Evolutionary conservation across 2,113 vertebrate genomes (phyloP).

Genomic region (Leucoraja erinaceus): DNA sequence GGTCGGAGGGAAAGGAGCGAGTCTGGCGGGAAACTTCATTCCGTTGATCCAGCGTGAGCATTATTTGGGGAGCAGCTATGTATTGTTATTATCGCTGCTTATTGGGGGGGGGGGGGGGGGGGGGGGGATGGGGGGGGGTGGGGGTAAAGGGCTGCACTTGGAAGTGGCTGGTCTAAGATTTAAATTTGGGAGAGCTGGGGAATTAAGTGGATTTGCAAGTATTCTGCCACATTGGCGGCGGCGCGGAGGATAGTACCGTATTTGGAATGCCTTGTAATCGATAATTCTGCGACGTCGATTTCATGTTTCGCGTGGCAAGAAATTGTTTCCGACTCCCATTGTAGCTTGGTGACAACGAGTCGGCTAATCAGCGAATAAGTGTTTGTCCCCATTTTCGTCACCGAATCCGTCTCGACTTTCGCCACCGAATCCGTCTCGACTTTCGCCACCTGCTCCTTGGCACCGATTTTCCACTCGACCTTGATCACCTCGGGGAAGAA

Average conservation of each 20-base stretch:
- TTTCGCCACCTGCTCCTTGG: rapidly evolving
- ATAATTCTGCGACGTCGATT: rapidly evolving
- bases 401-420: background rate
- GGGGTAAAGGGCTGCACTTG: background rate
- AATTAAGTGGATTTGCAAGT: background rate
- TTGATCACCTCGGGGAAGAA: constrained; percentile 1
- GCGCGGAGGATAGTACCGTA: background rate
- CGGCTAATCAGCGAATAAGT: background rate
- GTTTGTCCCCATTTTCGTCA: background rate
- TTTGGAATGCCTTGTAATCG: background rate
- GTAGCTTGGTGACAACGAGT: rapidly evolving
- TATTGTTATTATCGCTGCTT: background rate
- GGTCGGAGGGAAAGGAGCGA: no score
- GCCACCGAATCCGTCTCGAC: background rate
- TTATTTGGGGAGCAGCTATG: no score
- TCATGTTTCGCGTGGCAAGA: background rate
- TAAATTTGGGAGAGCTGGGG: background rate
- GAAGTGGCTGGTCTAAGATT: background rate
- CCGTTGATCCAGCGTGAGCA: no score
- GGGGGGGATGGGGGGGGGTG: no score
- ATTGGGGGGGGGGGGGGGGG: background rate
- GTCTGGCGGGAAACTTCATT: no score
- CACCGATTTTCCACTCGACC: background rate
- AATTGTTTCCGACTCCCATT: background rate
- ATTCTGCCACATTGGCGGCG: background rate